These are phyloP conservation scores for Chrysochloris asiatica DNA, from an alignment of 2,113 vertebrate species.

Conservation along the genomic window DNA sequence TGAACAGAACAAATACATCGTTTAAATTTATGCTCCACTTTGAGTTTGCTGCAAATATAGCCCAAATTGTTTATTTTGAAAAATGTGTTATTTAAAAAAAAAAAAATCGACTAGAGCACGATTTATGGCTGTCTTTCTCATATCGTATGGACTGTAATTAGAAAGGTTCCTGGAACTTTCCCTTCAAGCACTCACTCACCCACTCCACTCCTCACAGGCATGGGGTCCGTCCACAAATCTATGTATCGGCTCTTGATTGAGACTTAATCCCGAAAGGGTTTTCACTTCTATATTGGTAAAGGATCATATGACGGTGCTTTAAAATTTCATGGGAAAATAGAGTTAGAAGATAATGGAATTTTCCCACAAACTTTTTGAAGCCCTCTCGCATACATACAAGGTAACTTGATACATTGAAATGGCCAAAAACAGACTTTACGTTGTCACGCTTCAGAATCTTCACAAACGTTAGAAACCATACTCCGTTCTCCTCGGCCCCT, in stretches of 20 bases:
- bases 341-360: no score
- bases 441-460: background rate
- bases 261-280: no score
- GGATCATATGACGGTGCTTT: no score
- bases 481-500: background rate
- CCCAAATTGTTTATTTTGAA: constrained; percentile 50
- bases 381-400: no score
- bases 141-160: constrained; percentile 37
- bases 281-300: no score
- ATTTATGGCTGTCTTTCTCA: constrained; percentile 32
- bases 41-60: constrained; percentile 53
- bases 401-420: no score
- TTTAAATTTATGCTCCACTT: constrained; percentile 68
- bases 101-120: constrained; percentile 37
- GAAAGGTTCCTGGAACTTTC: background rate
- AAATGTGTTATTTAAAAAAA: constrained; percentile 56
- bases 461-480: background rate
- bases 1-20: constrained; percentile 56
- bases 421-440: background rate
- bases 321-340: no score
- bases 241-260: background rate
- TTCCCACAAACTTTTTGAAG: no score
- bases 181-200: no score
- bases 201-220: no score
- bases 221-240: no score